These are phyloP conservation scores for Lineus longissimus DNA, from an alignment of 1,140 invertebrate genomes.

Conservation along the genomic window DNA sequence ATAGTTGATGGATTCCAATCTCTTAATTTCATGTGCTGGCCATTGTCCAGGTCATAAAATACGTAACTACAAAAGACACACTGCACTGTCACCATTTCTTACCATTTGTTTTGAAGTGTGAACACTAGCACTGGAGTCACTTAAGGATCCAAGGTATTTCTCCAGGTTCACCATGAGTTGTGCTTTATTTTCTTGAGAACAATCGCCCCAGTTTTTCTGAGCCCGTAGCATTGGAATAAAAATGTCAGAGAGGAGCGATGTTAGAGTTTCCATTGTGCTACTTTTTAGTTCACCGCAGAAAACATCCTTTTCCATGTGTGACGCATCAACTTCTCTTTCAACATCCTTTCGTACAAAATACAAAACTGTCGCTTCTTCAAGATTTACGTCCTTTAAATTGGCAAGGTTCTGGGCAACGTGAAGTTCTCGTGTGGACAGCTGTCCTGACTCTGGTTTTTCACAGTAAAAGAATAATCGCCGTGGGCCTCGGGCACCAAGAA, in stretches of 20 bases:
- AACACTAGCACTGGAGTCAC: conserved; percentile 40
- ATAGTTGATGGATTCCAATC: no score
- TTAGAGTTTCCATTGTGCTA: conserved; percentile 46
- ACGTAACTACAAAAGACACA: no score
- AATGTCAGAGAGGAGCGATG: conserved; percentile 44
- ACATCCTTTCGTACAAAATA: conserved; percentile 47
- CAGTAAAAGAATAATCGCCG: conserved; percentile 50
- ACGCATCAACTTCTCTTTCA: conserved; percentile 45
- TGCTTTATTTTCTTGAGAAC: conserved; percentile 39
- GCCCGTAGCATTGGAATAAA: conserved; percentile 46
- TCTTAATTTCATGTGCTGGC: no score
- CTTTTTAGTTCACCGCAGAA: conserved; percentile 51
- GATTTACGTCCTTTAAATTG: conserved; percentile 42
- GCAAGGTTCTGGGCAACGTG: conserved; percentile 46
- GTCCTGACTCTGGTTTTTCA: conserved; percentile 36
- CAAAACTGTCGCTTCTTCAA: conserved; percentile 44
- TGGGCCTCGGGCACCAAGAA: conserved; percentile 46
- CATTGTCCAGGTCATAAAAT: no score
- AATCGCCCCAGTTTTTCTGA: conserved; percentile 51
- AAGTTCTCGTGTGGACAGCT: conserved; percentile 36
- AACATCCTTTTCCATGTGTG: conserved; percentile 47
- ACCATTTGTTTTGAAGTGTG: conserved; percentile 46
- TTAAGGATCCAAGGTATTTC: conserved; percentile 41
- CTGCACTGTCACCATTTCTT: conserved; percentile 3
- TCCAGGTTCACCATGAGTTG: conserved; percentile 45